A percentile compares a stretch with the other conserved stretches of the same genome.
phyloP scores from a whole-genome alignment of 2,797 vertebrate genomes.

The Onychomys arenicola region DNA sequence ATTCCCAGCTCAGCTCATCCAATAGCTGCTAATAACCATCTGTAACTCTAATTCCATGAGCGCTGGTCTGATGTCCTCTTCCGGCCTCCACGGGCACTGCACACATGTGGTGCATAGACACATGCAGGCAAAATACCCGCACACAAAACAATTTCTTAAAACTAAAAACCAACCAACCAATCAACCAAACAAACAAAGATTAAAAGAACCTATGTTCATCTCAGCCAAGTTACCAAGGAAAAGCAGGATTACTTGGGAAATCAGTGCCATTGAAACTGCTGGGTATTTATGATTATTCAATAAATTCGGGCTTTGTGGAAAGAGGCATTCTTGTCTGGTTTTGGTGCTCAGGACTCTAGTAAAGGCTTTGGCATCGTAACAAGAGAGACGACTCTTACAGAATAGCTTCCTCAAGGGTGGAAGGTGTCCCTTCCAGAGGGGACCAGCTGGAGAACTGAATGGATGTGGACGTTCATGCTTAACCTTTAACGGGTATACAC shows the following conservation, averaged over 20 bases:
- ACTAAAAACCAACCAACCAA: not conserved
- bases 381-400: not conserved
- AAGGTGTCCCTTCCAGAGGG: not conserved
- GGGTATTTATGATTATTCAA: not conserved
- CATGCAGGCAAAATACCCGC: not conserved
- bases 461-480: not conserved
- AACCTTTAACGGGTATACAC: not conserved
- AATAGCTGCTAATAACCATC: not conserved
- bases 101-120: not conserved
- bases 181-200: not conserved
- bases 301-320: not conserved
- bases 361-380: not conserved
- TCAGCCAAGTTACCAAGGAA: not conserved
- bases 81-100: not conserved
- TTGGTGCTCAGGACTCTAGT: not conserved
- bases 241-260: not conserved
- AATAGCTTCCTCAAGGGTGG: not conserved
- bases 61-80: not conserved
- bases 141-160: not conserved
- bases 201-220: not conserved
- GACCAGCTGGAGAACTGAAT: not conserved
- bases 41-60: not conserved
- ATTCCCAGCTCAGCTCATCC: not conserved
- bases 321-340: not conserved
- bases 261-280: not conserved